Conservation (phyloP, 35 echinoderm and acorn worm genomes). For the Stichopus chloronotus region DNA sequence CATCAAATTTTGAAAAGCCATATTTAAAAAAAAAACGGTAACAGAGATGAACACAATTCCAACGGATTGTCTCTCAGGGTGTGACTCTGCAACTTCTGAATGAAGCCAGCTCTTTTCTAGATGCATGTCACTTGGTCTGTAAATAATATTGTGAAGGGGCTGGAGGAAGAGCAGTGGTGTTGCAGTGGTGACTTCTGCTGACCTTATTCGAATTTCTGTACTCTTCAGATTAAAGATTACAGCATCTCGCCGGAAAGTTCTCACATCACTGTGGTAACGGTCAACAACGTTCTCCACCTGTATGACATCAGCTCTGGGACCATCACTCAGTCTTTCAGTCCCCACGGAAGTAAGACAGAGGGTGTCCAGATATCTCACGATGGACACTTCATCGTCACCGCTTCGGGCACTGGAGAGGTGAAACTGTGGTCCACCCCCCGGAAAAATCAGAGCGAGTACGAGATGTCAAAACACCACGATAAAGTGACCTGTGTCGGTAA, state of each 20-base stretch:
- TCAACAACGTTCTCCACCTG: conserved; percentile 73
- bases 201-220: neutral
- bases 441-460: conserved; percentile 14
- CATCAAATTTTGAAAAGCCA: no score
- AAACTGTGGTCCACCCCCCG: conserved; percentile 70
- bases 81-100: no score
- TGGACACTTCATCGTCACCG: conserved; percentile 86
- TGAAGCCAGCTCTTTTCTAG: no score
- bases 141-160: no score
- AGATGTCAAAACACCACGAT: conserved; percentile 64
- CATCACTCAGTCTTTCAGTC: conserved; percentile 74
- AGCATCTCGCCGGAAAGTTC: conserved; percentile 77
- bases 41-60: no score
- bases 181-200: no score
- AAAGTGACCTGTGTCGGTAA: conserved; percentile 93
- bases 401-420: conserved; percentile 70
- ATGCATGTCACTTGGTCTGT: no score
- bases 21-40: no score
- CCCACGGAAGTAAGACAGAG: conserved; percentile 70
- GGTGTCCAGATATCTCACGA: conserved; percentile 77
- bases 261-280: conserved; percentile 78
- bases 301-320: conserved; percentile 84
- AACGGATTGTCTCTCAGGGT: no score
- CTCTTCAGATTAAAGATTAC: conserved; percentile 69
- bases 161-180: no score